Conservation (phyloP, 2,113 vertebrate species). For the Benitochromis conjunctus region DNA sequence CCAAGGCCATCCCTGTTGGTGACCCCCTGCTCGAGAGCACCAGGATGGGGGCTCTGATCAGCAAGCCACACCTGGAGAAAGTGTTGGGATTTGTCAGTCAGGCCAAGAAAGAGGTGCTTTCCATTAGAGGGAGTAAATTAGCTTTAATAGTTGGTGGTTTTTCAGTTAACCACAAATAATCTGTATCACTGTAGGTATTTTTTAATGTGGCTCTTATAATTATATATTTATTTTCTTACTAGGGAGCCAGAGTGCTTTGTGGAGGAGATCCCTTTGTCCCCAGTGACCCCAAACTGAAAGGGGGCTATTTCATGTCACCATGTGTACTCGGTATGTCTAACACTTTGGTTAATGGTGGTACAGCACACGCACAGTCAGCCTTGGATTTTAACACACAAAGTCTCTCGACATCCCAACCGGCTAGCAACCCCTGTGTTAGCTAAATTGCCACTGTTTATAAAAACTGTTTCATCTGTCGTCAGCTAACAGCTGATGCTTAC, state of each 20-base stretch:
- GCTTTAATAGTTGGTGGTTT: neutral
- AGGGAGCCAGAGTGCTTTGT: slow-evolving; percentile 90
- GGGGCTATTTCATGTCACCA: slow-evolving; percentile 88
- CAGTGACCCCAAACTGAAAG: slow-evolving; percentile 84
- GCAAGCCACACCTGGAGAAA: slow-evolving; percentile 82
- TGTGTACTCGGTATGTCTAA: slow-evolving; percentile 83
- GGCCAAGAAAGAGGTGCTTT: slow-evolving; percentile 84
- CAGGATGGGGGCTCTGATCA: slow-evolving; percentile 92
- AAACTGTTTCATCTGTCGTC: neutral
- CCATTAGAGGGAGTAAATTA: neutral
- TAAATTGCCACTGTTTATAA: neutral
- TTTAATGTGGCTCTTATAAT: neutral
- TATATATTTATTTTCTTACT: neutral
- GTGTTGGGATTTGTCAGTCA: slow-evolving; percentile 82
- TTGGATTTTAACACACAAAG: too few species aligned
- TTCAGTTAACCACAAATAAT: rapidly evolving
- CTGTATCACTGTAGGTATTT: neutral
- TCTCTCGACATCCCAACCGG: too few species aligned
- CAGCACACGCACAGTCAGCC: neutral
- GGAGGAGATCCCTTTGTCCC: slow-evolving; percentile 83
- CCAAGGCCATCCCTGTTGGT: slow-evolving; percentile 85
- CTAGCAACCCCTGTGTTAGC: too few species aligned
- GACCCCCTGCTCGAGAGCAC: slow-evolving; percentile 87
- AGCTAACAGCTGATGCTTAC: neutral
- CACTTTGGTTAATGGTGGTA: neutral